These are phyloP conservation scores for Drosophila setosimentum DNA, from an alignment of 2,888 invertebrate genomes.

Conservation along the genomic window DNA sequence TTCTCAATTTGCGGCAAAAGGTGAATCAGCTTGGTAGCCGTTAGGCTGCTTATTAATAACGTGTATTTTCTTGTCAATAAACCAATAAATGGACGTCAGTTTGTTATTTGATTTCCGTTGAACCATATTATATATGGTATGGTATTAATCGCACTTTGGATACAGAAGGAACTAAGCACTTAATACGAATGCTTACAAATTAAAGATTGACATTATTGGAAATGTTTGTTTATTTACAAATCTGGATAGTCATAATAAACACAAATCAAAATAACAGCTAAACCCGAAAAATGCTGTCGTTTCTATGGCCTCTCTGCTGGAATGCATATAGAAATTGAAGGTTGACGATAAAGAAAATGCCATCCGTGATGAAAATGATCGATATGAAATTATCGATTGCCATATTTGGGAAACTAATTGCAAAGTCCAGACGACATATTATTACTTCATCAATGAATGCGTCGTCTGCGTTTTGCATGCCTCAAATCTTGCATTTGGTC, in stretches of 20 bases:
- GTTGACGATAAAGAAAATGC: background rate
- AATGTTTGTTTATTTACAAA: background rate
- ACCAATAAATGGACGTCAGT: conserved; percentile 12
- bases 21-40: conserved; percentile 17
- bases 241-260: background rate
- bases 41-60: conserved; percentile 30
- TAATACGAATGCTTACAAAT: background rate
- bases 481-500: background rate
- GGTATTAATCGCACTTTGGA: background rate
- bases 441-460: background rate
- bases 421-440: background rate
- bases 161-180: background rate
- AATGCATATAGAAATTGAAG: background rate
- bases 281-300: background rate
- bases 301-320: background rate
- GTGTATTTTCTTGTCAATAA: conserved; percentile 32
- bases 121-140: background rate
- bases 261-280: background rate
- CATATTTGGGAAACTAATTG: conserved; percentile 3
- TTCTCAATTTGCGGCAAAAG: conserved; percentile 10
- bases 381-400: background rate
- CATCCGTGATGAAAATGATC: background rate
- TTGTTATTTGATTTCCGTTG: conserved; percentile 9
- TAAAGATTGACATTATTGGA: background rate
- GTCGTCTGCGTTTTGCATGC: background rate